Percentiles rank a stretch among this genome's conserved stretches.
These are phyloP conservation scores for Drosophila nigromelanica DNA, from an alignment of 1,140 invertebrate species.

Conservation along the genomic window DNA sequence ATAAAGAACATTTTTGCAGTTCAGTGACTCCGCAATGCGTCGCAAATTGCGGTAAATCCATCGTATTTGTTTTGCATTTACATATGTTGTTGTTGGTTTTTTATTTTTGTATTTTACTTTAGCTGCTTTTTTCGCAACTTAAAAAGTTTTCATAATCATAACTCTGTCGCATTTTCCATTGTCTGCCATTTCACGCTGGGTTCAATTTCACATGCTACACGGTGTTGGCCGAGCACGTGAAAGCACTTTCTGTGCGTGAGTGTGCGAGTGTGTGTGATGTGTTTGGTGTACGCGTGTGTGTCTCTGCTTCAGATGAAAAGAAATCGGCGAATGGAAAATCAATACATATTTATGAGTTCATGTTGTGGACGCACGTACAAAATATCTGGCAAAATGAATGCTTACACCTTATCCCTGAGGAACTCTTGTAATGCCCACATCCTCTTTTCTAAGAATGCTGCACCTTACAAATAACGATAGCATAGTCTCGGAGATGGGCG, in stretches of 20 bases:
- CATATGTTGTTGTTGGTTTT: constrained; percentile 7
- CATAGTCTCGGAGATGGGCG: neutral
- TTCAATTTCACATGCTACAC: constrained; percentile 43
- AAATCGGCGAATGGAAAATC: constrained; percentile 70
- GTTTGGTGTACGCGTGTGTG: constrained; percentile 2
- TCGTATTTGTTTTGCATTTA: constrained; percentile 65
- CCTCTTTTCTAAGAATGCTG: constrained; percentile 43
- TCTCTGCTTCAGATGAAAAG: constrained; percentile 45
- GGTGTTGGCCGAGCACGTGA: constrained; percentile 35
- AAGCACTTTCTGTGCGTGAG: constrained; percentile 37
- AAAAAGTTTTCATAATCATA: constrained; percentile 77
- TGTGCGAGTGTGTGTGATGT: neutral
- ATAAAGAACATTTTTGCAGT: constrained; percentile 61
- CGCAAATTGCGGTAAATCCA: constrained; percentile 64
- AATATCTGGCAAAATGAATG: constrained; percentile 59
- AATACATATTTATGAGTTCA: constrained; percentile 80
- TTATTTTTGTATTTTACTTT: neutral
- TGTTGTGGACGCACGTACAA: constrained; percentile 70
- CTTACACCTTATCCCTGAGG: constrained; percentile 31
- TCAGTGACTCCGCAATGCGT: constrained; percentile 62
- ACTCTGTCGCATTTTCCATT: constrained; percentile 61
- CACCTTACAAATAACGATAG: neutral
- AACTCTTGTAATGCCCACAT: constrained; percentile 26
- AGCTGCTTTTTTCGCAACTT: constrained; percentile 25
- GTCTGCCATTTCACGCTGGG: constrained; percentile 46